Conservation (phyloP, 2,888 invertebrate species). For the Nasonia oneida region DNA sequence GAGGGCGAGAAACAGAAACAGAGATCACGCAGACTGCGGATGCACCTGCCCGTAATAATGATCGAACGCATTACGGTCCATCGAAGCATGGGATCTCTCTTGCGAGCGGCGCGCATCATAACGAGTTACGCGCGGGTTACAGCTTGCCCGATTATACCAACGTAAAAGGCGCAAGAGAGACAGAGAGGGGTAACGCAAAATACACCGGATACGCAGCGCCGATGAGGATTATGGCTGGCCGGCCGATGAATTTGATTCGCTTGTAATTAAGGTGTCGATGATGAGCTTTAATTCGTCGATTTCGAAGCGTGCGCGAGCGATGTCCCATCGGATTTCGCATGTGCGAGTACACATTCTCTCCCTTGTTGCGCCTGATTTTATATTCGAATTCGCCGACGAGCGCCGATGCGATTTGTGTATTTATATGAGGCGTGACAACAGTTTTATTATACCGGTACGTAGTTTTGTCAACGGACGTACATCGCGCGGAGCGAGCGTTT, state of each 20-base stretch:
- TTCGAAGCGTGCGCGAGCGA: slow-evolving; percentile 20
- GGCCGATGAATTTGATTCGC: slow-evolving; percentile 59
- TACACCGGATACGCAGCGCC: slow-evolving; percentile 28
- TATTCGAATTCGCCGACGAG: background rate
- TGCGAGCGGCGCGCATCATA: slow-evolving; percentile 5
- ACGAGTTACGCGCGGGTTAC: slow-evolving; percentile 42
- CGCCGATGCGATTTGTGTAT: background rate
- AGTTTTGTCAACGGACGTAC: background rate
- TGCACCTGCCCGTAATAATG: slow-evolving; percentile 51
- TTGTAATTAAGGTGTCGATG: slow-evolving; percentile 63
- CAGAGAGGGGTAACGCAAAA: slow-evolving; percentile 18
- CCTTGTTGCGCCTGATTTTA: slow-evolving; percentile 1
- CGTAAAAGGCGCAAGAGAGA: slow-evolving; percentile 45
- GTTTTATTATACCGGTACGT: background rate
- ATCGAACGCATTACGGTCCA: slow-evolving; percentile 46
- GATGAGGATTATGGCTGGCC: slow-evolving; percentile 45
- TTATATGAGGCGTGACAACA: background rate
- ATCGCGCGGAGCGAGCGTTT: background rate
- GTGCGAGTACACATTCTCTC: background rate
- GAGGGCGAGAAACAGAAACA: background rate
- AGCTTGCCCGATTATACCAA: slow-evolving; percentile 26
- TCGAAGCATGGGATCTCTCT: slow-evolving; percentile 50
- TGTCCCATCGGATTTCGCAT: background rate
- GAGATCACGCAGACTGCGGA: background rate
- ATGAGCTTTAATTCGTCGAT: slow-evolving; percentile 61